These are phyloP conservation scores for Synergus laeviventris DNA, from an alignment of 2,888 invertebrate genomes.

Conservation along the genomic window DNA sequence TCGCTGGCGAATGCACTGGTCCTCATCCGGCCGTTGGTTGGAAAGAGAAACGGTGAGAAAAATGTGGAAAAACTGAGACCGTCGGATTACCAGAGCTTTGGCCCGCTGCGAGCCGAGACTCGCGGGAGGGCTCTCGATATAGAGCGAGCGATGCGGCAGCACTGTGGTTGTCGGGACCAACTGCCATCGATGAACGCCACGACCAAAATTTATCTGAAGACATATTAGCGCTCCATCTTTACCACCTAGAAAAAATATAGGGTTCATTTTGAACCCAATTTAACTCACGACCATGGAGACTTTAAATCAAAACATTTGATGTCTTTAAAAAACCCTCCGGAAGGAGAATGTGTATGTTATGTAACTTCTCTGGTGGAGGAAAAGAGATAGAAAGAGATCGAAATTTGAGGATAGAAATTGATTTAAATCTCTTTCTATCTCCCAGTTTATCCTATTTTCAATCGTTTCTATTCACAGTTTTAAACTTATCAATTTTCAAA, in stretches of 20 bases:
- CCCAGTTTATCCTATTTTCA: no score
- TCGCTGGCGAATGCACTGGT: not conserved
- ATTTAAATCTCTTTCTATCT: no score
- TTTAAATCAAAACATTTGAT: not conserved
- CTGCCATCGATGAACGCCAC: slow-evolving; percentile 60
- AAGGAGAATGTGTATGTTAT: not conserved
- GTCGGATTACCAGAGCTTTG: slow-evolving; percentile 40
- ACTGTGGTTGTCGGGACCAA: slow-evolving; percentile 52
- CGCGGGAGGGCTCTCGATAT: slow-evolving; percentile 65
- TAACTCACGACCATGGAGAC: not conserved
- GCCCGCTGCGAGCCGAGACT: slow-evolving; percentile 46
- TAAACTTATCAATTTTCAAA: no score
- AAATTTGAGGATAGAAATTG: no score
- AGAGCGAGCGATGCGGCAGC: slow-evolving; percentile 55
- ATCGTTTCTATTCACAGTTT: no score
- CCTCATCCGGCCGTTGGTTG: slow-evolving; percentile 1
- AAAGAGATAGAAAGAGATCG: no score
- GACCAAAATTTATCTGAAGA: slow-evolving; percentile 58
- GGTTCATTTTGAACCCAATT: not conserved
- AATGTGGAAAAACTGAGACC: slow-evolving; percentile 39
- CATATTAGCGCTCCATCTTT: slow-evolving; percentile 36
- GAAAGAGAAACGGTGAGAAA: slow-evolving; percentile 7
- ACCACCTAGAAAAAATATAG: slow-evolving; percentile 5
- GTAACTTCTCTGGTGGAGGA: not conserved
- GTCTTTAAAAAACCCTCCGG: not conserved